Conservation (phyloP, 1,140 invertebrate species). For the Drosophila insularis region DNA sequence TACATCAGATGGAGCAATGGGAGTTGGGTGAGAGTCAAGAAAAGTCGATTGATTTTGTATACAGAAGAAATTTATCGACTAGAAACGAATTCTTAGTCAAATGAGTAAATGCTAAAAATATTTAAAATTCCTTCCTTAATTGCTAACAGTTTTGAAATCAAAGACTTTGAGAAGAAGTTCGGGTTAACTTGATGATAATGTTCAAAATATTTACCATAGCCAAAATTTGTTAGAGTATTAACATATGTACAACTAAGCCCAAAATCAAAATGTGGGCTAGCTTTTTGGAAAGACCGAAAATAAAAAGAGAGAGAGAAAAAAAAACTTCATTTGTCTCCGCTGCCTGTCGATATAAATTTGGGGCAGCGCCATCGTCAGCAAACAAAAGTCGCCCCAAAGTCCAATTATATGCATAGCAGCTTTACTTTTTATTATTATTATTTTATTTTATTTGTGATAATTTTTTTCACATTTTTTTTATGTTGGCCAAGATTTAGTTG, state of each 20-base stretch:
- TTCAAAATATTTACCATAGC: too few species aligned
- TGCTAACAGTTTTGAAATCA: too few species aligned
- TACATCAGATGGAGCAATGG: not conserved
- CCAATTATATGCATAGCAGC: constrained; percentile 48
- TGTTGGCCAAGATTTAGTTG: constrained; percentile 45
- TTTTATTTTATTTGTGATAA: constrained; percentile 20
- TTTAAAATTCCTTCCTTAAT: too few species aligned
- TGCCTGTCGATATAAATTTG: constrained; percentile 36
- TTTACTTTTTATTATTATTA: constrained; percentile 5
- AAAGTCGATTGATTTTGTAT: not conserved
- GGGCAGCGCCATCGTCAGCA: constrained; percentile 25
- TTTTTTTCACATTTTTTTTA: constrained; percentile 12
- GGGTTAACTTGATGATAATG: too few species aligned
- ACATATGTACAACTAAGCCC: constrained; percentile 2
- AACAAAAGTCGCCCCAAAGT: constrained; percentile 16
- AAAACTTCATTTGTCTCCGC: constrained; percentile 54
- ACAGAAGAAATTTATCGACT: too few species aligned
- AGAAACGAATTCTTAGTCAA: too few species aligned
- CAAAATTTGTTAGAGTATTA: not conserved
- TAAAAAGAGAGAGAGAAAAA: constrained; percentile 9
- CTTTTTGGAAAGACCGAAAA: constrained; percentile 22
- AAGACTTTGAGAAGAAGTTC: too few species aligned
- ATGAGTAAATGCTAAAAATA: too few species aligned
- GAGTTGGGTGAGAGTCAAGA: too few species aligned
- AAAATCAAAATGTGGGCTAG: constrained; percentile 6